Base-by-base conservation (phyloP, 35 echinoderm and acorn worm species). In the Patiria miniata region DNA sequence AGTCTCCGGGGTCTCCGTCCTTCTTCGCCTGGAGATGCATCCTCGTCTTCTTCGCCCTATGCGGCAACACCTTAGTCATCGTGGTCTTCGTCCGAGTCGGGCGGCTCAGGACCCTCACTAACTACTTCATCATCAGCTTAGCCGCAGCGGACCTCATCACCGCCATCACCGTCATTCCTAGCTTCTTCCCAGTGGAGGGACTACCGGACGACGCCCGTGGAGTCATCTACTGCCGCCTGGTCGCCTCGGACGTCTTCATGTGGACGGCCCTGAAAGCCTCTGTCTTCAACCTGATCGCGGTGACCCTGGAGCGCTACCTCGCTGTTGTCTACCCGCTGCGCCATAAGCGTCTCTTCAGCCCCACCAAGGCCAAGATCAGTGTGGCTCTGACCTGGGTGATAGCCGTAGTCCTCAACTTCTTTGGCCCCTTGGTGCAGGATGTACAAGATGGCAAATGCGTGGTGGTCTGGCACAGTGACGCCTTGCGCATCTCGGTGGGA, bases 181-280 rank as follows among this genome's bases (percentile, higher is more conserved):
- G 78, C 26, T 85, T 83, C 22, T 56, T 81, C 19, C 58, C 29
- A 0, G 10, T 26, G 28, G 36, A 36, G 1, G 21, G 23, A 23
- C 50, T 39, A 7, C 44, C 36, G 17, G 39, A 36, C 0, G 58
- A 39, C 50, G 40, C 29, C 33, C 33, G 39, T 34, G 87, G 87
- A 2, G 51, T 79, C 42, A 40, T 95, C 17, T 95, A 95, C 51
- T 95, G 93, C 37, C 61, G 81, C 32, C 51, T 95, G n/a, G 65
- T 95, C 9, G 68, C 79, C 18, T 87, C 88, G 0, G 58, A 83
- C 51, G 39, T 83, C 28, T 54, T 95, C 16, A 40, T 95, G 19
- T 95, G 93, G 93, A 84, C 80, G 21, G 80, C 88, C 4, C 61
- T 90, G 0, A 87, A 83, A n/a, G 93, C 88, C 2, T 95, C 93